Evolutionary conservation across 2,113 vertebrate species (phyloP).

Genomic region (Nansenia antarctica): DNA sequence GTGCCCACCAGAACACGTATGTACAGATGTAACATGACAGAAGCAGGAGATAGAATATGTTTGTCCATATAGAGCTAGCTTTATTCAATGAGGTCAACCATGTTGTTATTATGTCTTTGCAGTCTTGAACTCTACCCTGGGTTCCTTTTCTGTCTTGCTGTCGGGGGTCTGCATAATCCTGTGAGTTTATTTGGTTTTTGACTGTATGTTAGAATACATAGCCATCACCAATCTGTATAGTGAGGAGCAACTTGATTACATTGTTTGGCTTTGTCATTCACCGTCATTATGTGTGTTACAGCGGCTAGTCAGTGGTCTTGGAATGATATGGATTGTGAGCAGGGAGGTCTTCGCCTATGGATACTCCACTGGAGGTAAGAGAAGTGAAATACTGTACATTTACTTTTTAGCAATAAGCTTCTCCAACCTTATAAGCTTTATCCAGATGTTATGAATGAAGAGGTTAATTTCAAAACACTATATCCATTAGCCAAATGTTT

Average conservation of each 20-base stretch:
- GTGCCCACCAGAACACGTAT: conserved; percentile 95
- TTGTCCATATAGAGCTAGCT: neutral
- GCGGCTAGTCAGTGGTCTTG: conserved; percentile 81
- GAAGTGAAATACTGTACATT: neutral
- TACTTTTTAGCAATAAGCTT: no score
- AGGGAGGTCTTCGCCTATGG: conserved; percentile 88
- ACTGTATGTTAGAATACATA: neutral
- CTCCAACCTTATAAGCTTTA: no score
- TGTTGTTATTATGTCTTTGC: conserved; percentile 7
- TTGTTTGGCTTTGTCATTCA: no score
- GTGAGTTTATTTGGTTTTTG: conserved; percentile 73
- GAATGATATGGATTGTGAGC: conserved; percentile 83
- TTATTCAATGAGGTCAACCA: no score
- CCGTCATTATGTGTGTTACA: conserved; percentile 63
- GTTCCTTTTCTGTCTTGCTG: conserved; percentile 88
- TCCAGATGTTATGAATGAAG: neutral
- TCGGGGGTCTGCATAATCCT: conserved; percentile 81
- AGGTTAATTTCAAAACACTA: neutral
- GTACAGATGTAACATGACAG: neutral
- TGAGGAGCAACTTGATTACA: no score
- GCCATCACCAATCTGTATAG: no score
- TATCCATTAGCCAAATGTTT: neutral
- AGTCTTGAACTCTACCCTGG: conserved; percentile 72
- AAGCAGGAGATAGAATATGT: neutral
- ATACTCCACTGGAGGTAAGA: conserved; percentile 90